A percentile compares a stretch with the other conserved stretches of the same genome.
These are phyloP conservation scores for Ciona savignyi DNA, from an alignment of 23 tunicate genomes.

Conservation along the genomic window DNA sequence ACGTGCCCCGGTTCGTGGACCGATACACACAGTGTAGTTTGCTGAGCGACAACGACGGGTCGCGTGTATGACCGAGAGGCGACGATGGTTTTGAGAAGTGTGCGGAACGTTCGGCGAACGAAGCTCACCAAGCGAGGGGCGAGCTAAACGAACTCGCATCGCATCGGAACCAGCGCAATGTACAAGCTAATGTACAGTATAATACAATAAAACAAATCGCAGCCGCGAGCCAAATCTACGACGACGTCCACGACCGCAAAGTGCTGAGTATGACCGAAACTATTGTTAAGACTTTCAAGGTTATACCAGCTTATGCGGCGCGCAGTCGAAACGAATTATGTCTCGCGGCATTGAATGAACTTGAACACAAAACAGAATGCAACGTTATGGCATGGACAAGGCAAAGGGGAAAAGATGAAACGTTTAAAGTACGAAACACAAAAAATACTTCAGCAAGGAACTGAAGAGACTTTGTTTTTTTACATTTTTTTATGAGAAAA, in stretches of 20 bases:
- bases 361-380: background rate
- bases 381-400: background rate
- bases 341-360: background rate
- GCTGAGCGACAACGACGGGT: background rate
- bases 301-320: background rate
- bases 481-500: too few species aligned
- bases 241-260: background rate
- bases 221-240: background rate
- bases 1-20: background rate
- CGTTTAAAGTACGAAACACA: background rate
- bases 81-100: background rate
- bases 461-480: background rate
- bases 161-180: background rate
- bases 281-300: background rate
- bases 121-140: background rate
- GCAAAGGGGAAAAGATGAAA: background rate
- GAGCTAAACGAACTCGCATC: background rate
- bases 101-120: background rate
- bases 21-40: background rate
- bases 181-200: background rate
- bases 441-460: background rate
- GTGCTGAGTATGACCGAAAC: background rate
- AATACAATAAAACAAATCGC: background rate
- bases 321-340: background rate
- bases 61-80: background rate